phyloP scores from a whole-genome alignment of 2,113 vertebrate genomes.

The Gymnocephalus cernua region DNA sequence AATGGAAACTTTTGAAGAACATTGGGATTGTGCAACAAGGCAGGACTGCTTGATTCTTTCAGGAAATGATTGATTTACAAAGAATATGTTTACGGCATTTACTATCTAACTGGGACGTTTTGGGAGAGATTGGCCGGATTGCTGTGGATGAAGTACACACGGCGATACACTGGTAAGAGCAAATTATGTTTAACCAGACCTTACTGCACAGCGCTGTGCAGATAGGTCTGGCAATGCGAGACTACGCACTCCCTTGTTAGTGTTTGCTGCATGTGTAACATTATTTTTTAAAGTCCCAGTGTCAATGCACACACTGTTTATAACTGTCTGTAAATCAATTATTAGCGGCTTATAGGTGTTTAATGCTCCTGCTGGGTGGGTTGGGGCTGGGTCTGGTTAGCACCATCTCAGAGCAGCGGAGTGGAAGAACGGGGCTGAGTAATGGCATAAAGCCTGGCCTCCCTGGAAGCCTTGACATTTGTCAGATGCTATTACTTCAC shows the following conservation, averaged over 20 bases:
- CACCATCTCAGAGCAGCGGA: conserved; percentile 13
- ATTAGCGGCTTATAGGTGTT: neutral
- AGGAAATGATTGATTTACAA: too few species aligned
- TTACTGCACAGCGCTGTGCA: too few species aligned
- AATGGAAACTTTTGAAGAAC: too few species aligned
- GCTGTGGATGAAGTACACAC: too few species aligned
- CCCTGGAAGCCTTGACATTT: conserved; percentile 81
- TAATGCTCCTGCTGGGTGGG: neutral
- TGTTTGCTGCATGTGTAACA: neutral
- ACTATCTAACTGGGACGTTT: too few species aligned
- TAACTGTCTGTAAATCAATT: neutral
- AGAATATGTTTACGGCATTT: too few species aligned
- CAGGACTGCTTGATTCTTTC: too few species aligned
- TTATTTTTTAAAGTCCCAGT: neutral
- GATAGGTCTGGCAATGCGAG: too few species aligned
- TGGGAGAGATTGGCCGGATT: too few species aligned
- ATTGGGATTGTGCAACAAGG: too few species aligned
- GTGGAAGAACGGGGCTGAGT: conserved; percentile 47
- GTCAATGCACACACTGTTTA: neutral
- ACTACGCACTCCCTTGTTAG: neutral
- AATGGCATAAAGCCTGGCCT: conserved; percentile 74
- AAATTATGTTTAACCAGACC: too few species aligned
- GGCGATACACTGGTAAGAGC: too few species aligned
- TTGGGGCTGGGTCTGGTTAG: neutral
- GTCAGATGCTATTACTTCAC: conserved; percentile 85